Conservation (phyloP, 2,797 vertebrate species). For the Macroramphosus scolopax region DNA sequence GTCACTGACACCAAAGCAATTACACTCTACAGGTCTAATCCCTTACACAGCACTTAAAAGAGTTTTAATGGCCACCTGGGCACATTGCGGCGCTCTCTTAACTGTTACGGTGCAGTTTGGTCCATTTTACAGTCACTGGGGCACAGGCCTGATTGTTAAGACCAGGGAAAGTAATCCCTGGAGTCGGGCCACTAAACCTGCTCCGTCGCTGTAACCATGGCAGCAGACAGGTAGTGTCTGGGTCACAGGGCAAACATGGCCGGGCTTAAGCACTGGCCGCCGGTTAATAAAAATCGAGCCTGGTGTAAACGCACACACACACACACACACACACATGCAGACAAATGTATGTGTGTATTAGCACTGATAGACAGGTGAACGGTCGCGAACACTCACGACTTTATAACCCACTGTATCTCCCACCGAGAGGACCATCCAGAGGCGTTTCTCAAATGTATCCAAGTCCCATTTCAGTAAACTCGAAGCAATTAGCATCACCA, state of each 20-base stretch:
- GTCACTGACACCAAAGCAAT: slow-evolving; percentile 69
- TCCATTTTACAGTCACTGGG: slow-evolving; percentile 69
- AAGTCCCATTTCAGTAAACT: no score
- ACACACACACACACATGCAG: slow-evolving; percentile 13
- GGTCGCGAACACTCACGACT: no score
- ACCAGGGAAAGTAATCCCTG: slow-evolving; percentile 71
- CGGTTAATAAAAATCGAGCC: slow-evolving; percentile 63
- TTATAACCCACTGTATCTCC: no score
- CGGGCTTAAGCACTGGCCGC: slow-evolving; percentile 39
- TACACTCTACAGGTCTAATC: slow-evolving; percentile 61
- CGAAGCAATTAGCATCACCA: no score
- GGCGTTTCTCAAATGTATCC: no score
- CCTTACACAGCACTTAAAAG: slow-evolving; percentile 68
- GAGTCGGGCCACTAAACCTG: slow-evolving; percentile 75
- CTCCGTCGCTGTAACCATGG: slow-evolving; percentile 76
- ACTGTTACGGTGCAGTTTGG: slow-evolving; percentile 57
- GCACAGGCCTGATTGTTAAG: slow-evolving; percentile 67
- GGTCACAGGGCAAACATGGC: slow-evolving; percentile 78
- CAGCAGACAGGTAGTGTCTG: slow-evolving; percentile 84
- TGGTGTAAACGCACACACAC: slow-evolving; percentile 31
- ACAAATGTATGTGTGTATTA: no score
- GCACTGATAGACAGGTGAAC: no score
- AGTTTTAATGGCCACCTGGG: slow-evolving; percentile 69
- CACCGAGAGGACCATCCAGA: no score
- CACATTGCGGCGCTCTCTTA: slow-evolving; percentile 47